These are phyloP conservation scores for Yponomeuta cagnagella DNA, from an alignment of 2,888 invertebrate species.

Conservation along the genomic window DNA sequence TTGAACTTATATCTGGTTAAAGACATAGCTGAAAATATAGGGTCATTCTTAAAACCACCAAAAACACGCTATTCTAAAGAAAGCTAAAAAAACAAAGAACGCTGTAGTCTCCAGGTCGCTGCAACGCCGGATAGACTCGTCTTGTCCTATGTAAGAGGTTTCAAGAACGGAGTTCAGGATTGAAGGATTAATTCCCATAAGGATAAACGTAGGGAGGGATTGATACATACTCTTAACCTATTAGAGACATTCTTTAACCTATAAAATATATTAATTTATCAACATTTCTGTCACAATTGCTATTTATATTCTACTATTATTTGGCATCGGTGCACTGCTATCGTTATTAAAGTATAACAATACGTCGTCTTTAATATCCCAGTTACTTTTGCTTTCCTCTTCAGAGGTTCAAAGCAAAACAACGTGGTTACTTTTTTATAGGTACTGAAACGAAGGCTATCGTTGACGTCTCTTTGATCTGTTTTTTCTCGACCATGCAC, in stretches of 20 bases:
- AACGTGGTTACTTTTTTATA: too few relatives aligned
- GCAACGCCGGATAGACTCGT: slow-evolving; percentile 48
- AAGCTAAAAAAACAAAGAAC: slow-evolving; percentile 35
- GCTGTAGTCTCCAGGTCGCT: slow-evolving; percentile 38
- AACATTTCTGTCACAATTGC: too few relatives aligned
- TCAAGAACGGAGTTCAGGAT: slow-evolving; percentile 53
- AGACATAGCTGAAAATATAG: slow-evolving; percentile 12
- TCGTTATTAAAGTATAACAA: too few relatives aligned
- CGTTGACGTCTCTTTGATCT: background rate
- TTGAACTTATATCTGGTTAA: too few relatives aligned
- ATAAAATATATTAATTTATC: too few relatives aligned
- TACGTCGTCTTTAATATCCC: too few relatives aligned
- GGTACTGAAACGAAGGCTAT: background rate
- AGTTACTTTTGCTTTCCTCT: slow-evolving; percentile 20
- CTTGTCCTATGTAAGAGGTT: slow-evolving; percentile 64
- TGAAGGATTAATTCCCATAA: slow-evolving; percentile 40
- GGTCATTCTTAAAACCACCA: slow-evolving; percentile 31
- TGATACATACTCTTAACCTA: slow-evolving; percentile 30
- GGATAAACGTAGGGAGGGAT: slow-evolving; percentile 24
- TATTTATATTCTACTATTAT: too few relatives aligned
- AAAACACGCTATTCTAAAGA: slow-evolving; percentile 32
- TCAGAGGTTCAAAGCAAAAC: background rate
- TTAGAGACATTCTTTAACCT: too few relatives aligned
- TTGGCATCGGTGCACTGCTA: too few relatives aligned
- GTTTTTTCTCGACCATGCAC: background rate